Evolutionary conservation across 2,888 invertebrate species (phyloP).

Genomic region (Drosophila emarginata): DNA sequence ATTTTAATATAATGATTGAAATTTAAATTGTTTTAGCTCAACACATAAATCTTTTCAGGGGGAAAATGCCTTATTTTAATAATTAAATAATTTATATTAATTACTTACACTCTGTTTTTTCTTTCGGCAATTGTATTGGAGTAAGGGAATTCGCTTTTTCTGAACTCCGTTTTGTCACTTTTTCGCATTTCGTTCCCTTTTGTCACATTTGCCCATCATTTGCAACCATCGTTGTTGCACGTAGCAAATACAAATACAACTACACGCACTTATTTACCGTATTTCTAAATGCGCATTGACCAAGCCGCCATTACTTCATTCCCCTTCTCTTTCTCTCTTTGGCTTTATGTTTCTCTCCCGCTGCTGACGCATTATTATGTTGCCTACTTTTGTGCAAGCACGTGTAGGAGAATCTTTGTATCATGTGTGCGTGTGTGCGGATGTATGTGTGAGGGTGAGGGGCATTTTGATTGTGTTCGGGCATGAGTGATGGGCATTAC

Average conservation of each 20-base stretch:
- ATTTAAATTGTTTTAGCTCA: too few relatives aligned
- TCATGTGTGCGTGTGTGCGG: constrained; percentile 27
- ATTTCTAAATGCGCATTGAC: constrained; percentile 63
- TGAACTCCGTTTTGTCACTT: too few relatives aligned
- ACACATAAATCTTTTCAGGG: too few relatives aligned
- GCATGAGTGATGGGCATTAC: constrained; percentile 54
- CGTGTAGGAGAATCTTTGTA: neutral
- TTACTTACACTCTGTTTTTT: neutral
- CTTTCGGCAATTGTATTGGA: neutral
- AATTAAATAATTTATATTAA: neutral
- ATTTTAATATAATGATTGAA: too few relatives aligned
- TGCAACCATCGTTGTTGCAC: constrained; percentile 32
- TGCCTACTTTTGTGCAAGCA: constrained; percentile 53
- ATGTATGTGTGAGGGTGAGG: neutral
- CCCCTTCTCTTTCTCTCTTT: neutral
- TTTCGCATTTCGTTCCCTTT: neutral
- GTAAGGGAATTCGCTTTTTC: neutral
- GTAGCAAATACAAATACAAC: constrained; percentile 38
- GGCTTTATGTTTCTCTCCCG: constrained; percentile 10
- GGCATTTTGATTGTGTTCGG: constrained; percentile 27
- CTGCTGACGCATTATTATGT: constrained; percentile 57
- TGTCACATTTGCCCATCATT: neutral
- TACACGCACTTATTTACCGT: constrained; percentile 51
- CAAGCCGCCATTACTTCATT: constrained; percentile 21
- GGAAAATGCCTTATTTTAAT: too few relatives aligned